Evolutionary conservation across 2,113 vertebrate species (phyloP), one percentile per base, ranked within the genome.

Genomic region (Heloderma charlesbogerti): DNA sequence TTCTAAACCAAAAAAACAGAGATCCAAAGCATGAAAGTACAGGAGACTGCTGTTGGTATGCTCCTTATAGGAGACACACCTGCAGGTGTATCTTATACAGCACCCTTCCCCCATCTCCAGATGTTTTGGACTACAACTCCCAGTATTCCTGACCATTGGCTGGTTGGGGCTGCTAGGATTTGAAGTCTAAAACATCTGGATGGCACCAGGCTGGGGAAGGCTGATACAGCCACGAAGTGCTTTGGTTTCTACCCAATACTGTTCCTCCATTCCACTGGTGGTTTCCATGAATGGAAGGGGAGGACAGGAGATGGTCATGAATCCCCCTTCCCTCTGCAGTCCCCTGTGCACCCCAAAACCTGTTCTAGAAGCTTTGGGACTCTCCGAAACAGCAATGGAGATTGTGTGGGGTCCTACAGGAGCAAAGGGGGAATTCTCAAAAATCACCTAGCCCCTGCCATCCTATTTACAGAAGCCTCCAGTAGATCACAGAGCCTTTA

Each of bases 1-100:
- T 71, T 86, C 78, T 20, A 0, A 91, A 88, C 48, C 91, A 45
- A 92, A 90, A 69, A 69, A 27, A 40, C 60, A 45, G 60, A 78
- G 20, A 54, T 43, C 71, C 48, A 45, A 63, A n/a, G 31, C 20
- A 34, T 57, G 8, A 85, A 15, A 72, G 15, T 89, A 10, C 86
- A 90, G 10, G 10, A 12, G 1, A 40, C 60, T 83, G 72, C 63
- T 72, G 92, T 54, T 75, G 25, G 74, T 43, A 82, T 7, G 34
- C 3, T 20, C 1, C 3, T 48, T 87, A 25, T 7, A n/a, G 51
- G 0, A 91, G 40, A 78, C 85, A 54, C 63, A 92, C 69, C 60
- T 81, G 37, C 4, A 51, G 63, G 15, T n/a, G 27, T 86, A 54
- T 7, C 72, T 78, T 87, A 87, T 40, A 2, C 16, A 31, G 16